Evolutionary conservation across 1,140 invertebrate species (phyloP).

Genomic region (Meloidogyne hapla): DNA sequence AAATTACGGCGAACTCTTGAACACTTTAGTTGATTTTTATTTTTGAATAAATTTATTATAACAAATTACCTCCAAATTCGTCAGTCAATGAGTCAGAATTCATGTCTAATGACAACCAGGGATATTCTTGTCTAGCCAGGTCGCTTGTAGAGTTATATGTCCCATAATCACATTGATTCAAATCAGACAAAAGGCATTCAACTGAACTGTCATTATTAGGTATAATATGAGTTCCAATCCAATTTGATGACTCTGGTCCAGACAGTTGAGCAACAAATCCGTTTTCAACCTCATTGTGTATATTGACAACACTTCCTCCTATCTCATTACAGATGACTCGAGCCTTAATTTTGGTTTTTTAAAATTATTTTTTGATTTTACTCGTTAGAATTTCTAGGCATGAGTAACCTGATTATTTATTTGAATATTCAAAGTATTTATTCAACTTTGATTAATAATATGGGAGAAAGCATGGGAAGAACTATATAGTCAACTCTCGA

Average conservation of each 20-base stretch:
- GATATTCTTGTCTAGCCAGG: background rate
- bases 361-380: too few relatives aligned
- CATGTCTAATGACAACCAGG: background rate
- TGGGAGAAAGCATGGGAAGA: too few relatives aligned
- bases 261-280: background rate
- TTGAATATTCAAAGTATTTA: too few relatives aligned
- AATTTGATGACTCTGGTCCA: background rate
- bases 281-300: background rate
- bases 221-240: background rate
- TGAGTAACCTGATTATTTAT: too few relatives aligned
- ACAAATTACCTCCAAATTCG: background rate
- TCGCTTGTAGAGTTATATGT: background rate
- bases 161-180: background rate
- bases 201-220: background rate
- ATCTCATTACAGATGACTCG: background rate
- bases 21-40: too few relatives aligned
- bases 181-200: background rate
- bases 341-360: background rate
- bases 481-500: too few relatives aligned
- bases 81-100: background rate
- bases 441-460: too few relatives aligned
- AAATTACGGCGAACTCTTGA: too few relatives aligned
- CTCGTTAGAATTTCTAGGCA: too few relatives aligned
- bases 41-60: too few relatives aligned
- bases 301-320: background rate